Evolutionary conservation across 1,140 invertebrate genomes (phyloP).

Genomic region (Drosophila punjabiensis): DNA sequence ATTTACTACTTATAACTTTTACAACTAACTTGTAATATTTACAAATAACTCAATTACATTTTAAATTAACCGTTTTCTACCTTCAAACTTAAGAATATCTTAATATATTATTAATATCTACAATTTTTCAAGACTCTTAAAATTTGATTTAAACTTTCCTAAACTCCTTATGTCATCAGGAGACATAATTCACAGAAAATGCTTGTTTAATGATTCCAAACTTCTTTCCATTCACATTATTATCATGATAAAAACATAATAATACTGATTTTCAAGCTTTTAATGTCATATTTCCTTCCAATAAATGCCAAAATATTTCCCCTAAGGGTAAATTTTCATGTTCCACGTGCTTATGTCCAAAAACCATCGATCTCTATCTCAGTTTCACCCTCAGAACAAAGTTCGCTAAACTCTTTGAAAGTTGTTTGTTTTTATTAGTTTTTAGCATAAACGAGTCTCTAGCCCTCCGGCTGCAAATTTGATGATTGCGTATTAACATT

Average conservation of each 20-base stretch:
- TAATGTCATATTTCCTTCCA: background rate
- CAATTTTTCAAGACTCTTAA: too few species aligned
- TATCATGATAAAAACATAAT: background rate
- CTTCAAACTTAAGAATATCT: too few species aligned
- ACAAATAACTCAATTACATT: too few species aligned
- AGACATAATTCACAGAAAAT: background rate
- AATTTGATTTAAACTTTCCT: too few species aligned
- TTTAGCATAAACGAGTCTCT: conserved; percentile 23
- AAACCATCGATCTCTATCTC: conserved; percentile 17
- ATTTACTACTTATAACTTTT: too few species aligned
- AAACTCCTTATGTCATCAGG: too few species aligned
- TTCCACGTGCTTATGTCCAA: conserved; percentile 17
- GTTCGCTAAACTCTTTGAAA: conserved; percentile 42
- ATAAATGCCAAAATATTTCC: background rate
- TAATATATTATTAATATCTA: too few species aligned
- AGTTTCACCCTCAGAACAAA: conserved; percentile 17
- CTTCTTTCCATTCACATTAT: background rate
- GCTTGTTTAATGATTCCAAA: background rate
- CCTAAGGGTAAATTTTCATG: background rate
- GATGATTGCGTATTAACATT: conserved; percentile 25
- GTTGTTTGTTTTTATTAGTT: conserved; percentile 20
- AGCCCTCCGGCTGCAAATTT: conserved; percentile 24
- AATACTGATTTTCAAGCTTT: background rate
- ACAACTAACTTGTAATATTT: too few species aligned
- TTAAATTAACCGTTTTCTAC: too few species aligned